Evolutionary conservation across 2,797 vertebrate species (phyloP), one percentile per base, ranked within the genome.

Genomic region (Acanthornis magna): DNA sequence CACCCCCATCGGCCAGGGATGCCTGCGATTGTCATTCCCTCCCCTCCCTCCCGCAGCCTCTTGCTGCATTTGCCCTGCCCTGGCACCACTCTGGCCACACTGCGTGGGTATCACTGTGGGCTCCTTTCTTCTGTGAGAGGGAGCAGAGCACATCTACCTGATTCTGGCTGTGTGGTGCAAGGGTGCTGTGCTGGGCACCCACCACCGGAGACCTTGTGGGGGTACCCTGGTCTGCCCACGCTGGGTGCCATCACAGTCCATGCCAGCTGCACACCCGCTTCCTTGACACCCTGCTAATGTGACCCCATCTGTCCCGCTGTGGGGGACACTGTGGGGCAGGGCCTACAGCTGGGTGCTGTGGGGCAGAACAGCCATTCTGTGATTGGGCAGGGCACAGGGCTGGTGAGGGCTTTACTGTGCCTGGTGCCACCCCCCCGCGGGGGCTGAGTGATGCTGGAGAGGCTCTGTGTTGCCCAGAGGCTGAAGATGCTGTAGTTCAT

Each of bases 271-370:
- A 16, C 68, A 34, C 21, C 20, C 0, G 0, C 29, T 84, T 57
- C 48, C 68, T 74, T 68, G 70, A 53, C 67, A 73, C 42, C 23
- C 65, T 73, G 51, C 62, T 58, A 38, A 53, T 22, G 4, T 1
- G 7, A 84, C 13, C 48, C 85, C 60, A 21, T 62, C 91, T 80
- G 77, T 61, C 45, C 27, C 0, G 0, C 68, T 73, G 89, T n/a
- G n/a, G n/a, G n/a, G n/a, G n/a, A 89, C 0, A 4, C 54, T 15
- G 60, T 2, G 5, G 40, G 45, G 17, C 54, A 78, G 29, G 57
- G 13, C n/a, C 55, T 1, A 0, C 0, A 0, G 43, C 47, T 34
- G 18, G 43, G 62, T n/a, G 14, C 29, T 36, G 38, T 0, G 7
- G 50, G 45, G 18, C 6, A 51, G 29, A 45, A 9, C 2, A 3